Evolutionary conservation across 2,113 vertebrate genomes (phyloP), one percentile per base, ranked within the genome.

Genomic region (Sphyrna mokarran): DNA sequence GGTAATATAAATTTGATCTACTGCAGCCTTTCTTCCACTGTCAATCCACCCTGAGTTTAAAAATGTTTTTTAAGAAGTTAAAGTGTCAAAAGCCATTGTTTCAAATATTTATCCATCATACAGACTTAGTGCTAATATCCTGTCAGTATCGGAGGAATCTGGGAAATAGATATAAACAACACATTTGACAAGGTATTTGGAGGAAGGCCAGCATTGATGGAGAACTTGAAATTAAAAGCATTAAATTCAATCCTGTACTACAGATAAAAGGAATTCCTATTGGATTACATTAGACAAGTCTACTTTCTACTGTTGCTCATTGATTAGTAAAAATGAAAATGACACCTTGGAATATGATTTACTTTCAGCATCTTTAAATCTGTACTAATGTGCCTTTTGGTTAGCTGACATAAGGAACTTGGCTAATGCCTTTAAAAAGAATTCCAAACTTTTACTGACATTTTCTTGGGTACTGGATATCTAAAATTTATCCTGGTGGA

Each of bases 121-220:
- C 76, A 1, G 48, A 87, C 48, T 87, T 87, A 26, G 85, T 87
- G 40, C 43, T 87, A 54, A 48, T 54, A 87, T 43, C 20, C 80
- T 87, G 40, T 40, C 23, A 87, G 22, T 23, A 48, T 23, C 23
- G 40, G 85, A 54, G 85, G 85, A 87, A 26, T 22, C 85, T 87
- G 85, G 85, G 48, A 87, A 54, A 87, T 43, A 26, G 48, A 54
- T 54, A 43, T 22, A 54, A 54, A 54, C 58, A 54, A 20, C 43
- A 87, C 54, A 54, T 23, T 87, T 87, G 43, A 86, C 85, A 87
- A 54, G 54, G 43, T 87, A 87, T 87, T 87, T 87, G 85, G 43
- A 2, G 85, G 7, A 48, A 87, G 23, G 85, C 29, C 89, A 91
- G 37, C 37, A n/a, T 91, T 33, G 26, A n/a, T 91, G 89, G 89